phyloP scores from a whole-genome alignment of 2,113 vertebrate genomes.

The Opisthocomus hoazin region DNA sequence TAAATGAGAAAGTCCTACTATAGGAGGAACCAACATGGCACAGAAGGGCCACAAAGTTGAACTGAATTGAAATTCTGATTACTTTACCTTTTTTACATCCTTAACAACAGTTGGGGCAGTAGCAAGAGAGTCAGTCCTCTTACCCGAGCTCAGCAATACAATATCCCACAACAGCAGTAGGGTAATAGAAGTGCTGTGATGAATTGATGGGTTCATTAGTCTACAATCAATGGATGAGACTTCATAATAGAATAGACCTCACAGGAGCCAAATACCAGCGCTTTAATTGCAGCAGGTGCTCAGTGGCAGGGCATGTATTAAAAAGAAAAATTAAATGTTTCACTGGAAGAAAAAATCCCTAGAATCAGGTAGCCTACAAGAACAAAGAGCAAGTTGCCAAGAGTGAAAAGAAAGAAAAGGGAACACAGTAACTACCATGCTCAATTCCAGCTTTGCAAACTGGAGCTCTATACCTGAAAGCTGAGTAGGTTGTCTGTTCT shows the following conservation, averaged over 20 bases:
- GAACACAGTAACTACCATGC: neutral
- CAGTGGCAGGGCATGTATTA: neutral
- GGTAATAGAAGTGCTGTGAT: constrained; percentile 59
- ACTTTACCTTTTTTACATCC: constrained; percentile 6
- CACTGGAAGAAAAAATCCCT: constrained; percentile 6
- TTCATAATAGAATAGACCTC: constrained; percentile 53
- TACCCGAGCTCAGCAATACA: neutral
- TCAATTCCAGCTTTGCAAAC: neutral
- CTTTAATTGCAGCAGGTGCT: constrained; percentile 64
- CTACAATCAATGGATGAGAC: constrained; percentile 57
- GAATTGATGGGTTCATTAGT: constrained; percentile 67
- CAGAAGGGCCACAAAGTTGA: constrained; percentile 8
- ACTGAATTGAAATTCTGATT: constrained; percentile 22
- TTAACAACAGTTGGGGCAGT: neutral
- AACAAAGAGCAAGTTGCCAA: constrained; percentile 9
- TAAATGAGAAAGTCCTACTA: neutral
- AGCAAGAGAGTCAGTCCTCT: neutral
- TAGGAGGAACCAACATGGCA: neutral
- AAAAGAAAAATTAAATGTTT: constrained; percentile 41
- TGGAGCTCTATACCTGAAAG: neutral
- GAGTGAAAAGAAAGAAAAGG: neutral
- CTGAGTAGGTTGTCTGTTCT: neutral
- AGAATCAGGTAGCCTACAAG: neutral
- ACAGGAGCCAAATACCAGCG: constrained; percentile 38
- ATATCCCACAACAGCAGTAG: constrained; percentile 41